These are phyloP conservation scores for Aphodius granarius DNA, from an alignment of 2,888 invertebrate species.

Conservation along the genomic window DNA sequence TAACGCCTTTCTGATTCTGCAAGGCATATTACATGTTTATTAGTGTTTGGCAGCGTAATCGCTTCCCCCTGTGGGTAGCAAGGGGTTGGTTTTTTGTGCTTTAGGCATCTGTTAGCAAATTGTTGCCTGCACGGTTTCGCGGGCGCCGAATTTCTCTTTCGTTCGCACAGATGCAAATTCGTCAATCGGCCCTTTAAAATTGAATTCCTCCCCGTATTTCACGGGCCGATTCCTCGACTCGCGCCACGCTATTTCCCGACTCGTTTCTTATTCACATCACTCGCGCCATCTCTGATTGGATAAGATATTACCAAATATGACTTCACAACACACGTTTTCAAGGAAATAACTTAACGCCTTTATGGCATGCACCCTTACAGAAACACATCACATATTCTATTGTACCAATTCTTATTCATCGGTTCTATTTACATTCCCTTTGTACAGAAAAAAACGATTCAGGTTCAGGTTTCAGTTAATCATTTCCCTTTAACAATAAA, in stretches of 20 bases:
- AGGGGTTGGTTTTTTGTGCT: slow-evolving; percentile 1
- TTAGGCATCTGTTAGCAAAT: slow-evolving; percentile 2
- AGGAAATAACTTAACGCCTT: neutral
- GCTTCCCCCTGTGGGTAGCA: neutral
- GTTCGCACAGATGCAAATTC: neutral
- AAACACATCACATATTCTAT: neutral
- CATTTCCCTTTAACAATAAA: neutral
- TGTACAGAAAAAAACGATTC: neutral
- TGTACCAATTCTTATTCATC: too few relatives aligned
- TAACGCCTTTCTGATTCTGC: slow-evolving; percentile 2
- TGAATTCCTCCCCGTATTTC: slow-evolving; percentile 10
- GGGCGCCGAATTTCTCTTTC: neutral
- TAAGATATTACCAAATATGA: slow-evolving; percentile 2
- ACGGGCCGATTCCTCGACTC: neutral
- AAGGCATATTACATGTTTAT: slow-evolving; percentile 28
- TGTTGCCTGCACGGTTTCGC: neutral
- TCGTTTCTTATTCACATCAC: neutral
- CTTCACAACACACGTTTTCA: neutral
- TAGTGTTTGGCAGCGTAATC: slow-evolving; percentile 26
- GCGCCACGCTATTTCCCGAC: neutral
- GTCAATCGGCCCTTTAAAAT: slow-evolving; percentile 5
- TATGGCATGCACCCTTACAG: neutral
- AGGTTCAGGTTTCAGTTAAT: neutral
- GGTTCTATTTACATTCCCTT: neutral
- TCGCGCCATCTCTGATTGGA: neutral